Evolutionary conservation across 2,888 invertebrate species (phyloP).

Genomic region (Hirtodrosophila confusa): DNA sequence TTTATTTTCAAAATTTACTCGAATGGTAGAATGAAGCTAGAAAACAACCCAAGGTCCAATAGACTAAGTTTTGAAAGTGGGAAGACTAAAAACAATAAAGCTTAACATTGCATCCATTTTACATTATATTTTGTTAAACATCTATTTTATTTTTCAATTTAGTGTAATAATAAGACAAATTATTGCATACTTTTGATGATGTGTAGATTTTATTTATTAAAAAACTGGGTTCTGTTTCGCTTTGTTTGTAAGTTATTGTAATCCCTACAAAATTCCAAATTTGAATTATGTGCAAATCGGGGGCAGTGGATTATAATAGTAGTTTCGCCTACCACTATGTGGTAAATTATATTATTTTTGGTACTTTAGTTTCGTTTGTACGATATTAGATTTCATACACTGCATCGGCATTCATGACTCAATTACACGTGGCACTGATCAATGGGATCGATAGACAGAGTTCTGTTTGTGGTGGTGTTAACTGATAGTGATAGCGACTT

Average conservation of each 20-base stretch:
- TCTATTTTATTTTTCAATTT: no score
- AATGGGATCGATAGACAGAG: conserved; percentile 9
- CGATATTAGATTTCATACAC: conserved; percentile 30
- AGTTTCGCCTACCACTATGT: conserved; percentile 32
- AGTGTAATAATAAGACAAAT: neutral
- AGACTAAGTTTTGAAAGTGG: no score
- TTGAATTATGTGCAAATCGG: conserved; percentile 29
- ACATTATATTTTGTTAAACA: no score
- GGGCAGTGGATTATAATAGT: conserved; percentile 57
- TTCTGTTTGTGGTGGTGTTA: conserved; percentile 38
- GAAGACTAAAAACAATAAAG: no score
- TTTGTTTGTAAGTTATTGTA: conserved; percentile 43
- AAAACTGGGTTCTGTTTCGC: conserved; percentile 55
- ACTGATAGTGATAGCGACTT: conserved; percentile 61
- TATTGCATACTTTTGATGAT: conserved; percentile 25
- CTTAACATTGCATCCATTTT: no score
- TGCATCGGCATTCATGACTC: conserved; percentile 23
- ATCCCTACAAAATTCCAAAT: conserved; percentile 40
- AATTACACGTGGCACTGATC: conserved; percentile 30
- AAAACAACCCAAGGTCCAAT: no score
- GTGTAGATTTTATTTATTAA: conserved; percentile 67
- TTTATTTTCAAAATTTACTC: no score
- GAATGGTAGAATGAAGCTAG: no score
- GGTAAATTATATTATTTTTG: conserved; percentile 29
- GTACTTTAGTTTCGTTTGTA: conserved; percentile 19